Evolutionary conservation across 2,888 invertebrate genomes (phyloP).

Genomic region (Dynastes hyllus): DNA sequence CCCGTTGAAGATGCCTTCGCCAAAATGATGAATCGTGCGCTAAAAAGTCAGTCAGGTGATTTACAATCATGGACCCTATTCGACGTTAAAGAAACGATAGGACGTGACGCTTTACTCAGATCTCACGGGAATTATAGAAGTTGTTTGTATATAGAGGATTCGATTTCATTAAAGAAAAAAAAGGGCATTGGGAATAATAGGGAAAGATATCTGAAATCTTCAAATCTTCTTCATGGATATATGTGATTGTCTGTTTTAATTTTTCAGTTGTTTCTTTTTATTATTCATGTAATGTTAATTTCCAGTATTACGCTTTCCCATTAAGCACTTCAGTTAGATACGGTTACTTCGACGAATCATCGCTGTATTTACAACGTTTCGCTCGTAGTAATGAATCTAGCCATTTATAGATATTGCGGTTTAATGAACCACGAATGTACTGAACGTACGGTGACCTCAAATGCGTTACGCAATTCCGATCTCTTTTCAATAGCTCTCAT

Average conservation of each 20-base stretch:
- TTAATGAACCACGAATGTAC: background rate
- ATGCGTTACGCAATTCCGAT: background rate
- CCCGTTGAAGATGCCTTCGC: constrained; percentile 24
- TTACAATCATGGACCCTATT: constrained; percentile 23
- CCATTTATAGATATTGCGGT: background rate
- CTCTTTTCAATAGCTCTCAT: background rate
- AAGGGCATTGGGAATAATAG: background rate
- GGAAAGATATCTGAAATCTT: no score
- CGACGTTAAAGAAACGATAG: background rate
- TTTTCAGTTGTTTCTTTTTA: no score
- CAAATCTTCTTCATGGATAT: no score
- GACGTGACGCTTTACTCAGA: background rate
- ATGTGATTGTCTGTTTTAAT: no score
- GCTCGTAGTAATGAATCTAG: background rate
- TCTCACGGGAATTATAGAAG: background rate
- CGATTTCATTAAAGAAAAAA: background rate
- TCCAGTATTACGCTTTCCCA: no score
- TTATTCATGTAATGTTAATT: no score
- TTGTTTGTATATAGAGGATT: background rate
- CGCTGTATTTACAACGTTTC: background rate
- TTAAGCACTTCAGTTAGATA: no score
- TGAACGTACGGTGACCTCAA: background rate
- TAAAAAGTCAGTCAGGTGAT: constrained; percentile 31
- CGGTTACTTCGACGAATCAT: no score
- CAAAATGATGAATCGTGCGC: constrained; percentile 38